Evolutionary conservation across 2,888 invertebrate species (phyloP), one percentile per base, ranked within the genome.

Genomic region (Pelosia muscerda): DNA sequence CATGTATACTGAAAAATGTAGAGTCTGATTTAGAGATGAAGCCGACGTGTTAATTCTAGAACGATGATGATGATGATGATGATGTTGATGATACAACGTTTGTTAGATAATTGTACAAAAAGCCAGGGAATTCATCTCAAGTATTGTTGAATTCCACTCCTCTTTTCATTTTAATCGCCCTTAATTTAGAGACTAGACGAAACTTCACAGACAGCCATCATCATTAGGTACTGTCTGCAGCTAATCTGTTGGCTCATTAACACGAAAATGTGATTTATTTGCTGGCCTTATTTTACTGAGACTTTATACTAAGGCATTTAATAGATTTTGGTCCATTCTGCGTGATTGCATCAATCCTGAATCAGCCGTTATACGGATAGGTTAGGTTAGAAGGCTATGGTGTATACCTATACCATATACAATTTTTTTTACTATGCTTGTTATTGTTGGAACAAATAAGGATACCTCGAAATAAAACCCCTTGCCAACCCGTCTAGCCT

Each of bases 141-240:
- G 55, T 55, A 25, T 55, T 25, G 13, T 55, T n/a, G 49, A 49
- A 49, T 19, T n/a, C 42, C 49, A n/a, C 19, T 49, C 15, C 2
- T 15, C 57, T 0, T 28, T 58, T 58, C 31, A 58, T 58, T 58
- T 58, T 34, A 58, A 31, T 31, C 11, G 58, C 28, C 31, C 58
- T 31, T 31, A 58, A 31, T 28, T 58, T 58, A 3, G 31, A 57
- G 57, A n/a, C 28, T 55, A 66, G 71, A 66, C 73, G 63, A 67
- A 75, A 73, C 66, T 77, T 77, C 58, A 10, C 73, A 77, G 77
- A 77, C 77, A 31, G 59, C 56, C 25, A 75, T 77, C 68, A 75
- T 71, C 77, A 67, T 77, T 77, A 77, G 58, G 58, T 66, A 58
- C 26, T 13, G 66, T 63, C 71, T 69, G 67, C 63, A 26, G 65